Evolutionary conservation across 2,113 vertebrate species (phyloP), one percentile per base, ranked within the genome.

Genomic region (Fregetta grallaria): DNA sequence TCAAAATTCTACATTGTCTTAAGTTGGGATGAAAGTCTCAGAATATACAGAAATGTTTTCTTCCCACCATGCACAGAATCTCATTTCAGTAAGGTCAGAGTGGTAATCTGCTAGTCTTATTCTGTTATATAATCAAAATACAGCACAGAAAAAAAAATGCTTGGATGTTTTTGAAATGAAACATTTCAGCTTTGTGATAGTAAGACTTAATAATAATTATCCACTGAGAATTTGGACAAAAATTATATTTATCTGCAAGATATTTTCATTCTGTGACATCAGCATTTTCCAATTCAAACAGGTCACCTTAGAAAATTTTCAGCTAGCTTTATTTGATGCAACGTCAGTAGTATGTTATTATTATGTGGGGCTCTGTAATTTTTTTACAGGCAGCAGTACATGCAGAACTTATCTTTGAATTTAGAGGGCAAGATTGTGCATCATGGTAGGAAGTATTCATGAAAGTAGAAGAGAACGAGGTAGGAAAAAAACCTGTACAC

Each of bases 201-300:
- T 40, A 62, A 44, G 19, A n/a, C 40, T 75, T 55, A 70, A 36
- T 40, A 19, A 21, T 63, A 77, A 45, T 38, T 70, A 23, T 55
- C 8, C 9, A 36, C 13, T 0, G 0, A 56, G 34, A 75, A 83
- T 56, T 67, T 62, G 22, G 32, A 52, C 0, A 1, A 56, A 83
- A 82, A 40, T 5, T 68, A 9, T 3, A n/a, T 47, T 71, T 66
- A 50, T 45, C 40, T 50, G 45, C 7, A n/a, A 49, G 34, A 32
- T 21, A 42, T 67, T 62, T 90, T 84, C 16, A 29, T 80, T 96
- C 19, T 79, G 52, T 16, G 67, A 27, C 27, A 44, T 25, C 26
- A 67, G 10, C 26, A 49, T 84, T 84, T 90, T 58, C 42, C 13
- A 61, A 6, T 29, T 52, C 32, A 50, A 75, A 32, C 11, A 58